Evolutionary conservation across 2,113 vertebrate species (phyloP).

Genomic region (Chaetops frenatus): DNA sequence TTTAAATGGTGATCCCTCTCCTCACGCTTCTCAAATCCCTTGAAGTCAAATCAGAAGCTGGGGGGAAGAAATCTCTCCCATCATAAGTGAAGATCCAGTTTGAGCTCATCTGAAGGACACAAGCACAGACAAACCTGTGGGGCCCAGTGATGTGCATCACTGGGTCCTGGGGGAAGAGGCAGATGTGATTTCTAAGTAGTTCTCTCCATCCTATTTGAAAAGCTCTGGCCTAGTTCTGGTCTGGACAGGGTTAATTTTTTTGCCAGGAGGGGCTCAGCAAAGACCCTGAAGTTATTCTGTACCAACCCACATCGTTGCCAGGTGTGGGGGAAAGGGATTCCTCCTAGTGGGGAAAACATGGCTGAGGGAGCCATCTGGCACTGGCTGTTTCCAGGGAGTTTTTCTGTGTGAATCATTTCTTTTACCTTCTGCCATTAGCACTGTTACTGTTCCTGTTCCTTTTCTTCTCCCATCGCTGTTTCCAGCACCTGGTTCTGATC

Average conservation of each 20-base stretch:
- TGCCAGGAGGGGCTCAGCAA: background rate
- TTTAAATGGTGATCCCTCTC: background rate
- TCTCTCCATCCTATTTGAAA: background rate
- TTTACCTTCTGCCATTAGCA: rapidly evolving
- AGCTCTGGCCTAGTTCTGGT: background rate
- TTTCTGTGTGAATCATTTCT: background rate
- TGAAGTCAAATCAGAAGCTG: background rate
- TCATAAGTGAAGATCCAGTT: background rate
- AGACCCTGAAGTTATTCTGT: background rate
- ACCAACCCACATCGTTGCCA: rapidly evolving
- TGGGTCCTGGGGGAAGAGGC: background rate
- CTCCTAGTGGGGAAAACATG: background rate
- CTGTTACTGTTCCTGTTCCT: background rate
- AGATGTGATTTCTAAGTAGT: background rate
- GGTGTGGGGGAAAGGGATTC: background rate
- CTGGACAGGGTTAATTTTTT: background rate
- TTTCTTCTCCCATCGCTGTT: background rate
- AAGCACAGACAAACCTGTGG: background rate
- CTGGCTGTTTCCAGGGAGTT: background rate
- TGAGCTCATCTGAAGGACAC: background rate
- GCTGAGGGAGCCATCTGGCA: background rate
- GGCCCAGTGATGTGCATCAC: background rate
- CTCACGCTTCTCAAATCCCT: background rate
- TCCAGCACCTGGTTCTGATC: background rate
- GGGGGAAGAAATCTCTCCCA: background rate